These are phyloP conservation scores for Ascaphus truei DNA, from an alignment of 2,113 vertebrate genomes.

Conservation along the genomic window DNA sequence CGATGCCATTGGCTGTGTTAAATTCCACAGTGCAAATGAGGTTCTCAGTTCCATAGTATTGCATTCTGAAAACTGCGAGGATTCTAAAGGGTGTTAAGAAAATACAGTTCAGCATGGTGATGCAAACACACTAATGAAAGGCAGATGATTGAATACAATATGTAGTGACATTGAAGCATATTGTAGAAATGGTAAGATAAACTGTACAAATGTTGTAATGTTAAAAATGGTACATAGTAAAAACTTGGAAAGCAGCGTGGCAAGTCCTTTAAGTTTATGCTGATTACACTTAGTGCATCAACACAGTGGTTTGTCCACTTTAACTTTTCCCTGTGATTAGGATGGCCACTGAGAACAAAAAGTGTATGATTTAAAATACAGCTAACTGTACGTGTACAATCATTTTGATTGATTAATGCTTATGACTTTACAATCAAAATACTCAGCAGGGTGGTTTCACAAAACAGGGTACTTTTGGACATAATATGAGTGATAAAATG, in stretches of 20 bases:
- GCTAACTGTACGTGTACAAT: background rate
- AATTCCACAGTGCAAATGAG: no score
- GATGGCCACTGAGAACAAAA: background rate
- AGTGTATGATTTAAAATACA: background rate
- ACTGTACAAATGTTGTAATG: background rate
- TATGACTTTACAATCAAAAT: no score
- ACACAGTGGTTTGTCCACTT: background rate
- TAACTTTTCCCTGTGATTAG: background rate
- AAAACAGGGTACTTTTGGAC: no score
- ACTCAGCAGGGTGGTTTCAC: no score
- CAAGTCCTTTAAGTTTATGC: background rate
- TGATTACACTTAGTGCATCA: constrained; percentile 1
- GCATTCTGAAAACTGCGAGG: no score
- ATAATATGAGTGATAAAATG: no score
- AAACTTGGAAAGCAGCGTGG: constrained; percentile 3
- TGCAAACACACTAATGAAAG: no score
- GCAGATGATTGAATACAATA: background rate
- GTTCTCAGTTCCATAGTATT: no score
- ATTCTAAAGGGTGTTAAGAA: no score
- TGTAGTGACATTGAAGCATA: background rate
- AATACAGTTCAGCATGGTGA: no score
- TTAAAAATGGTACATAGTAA: background rate
- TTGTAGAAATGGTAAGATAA: background rate
- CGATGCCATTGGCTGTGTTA: no score
- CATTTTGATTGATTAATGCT: no score